A percentile compares a stretch with the other conserved stretches of the same genome.
Conservation (phyloP, 2,888 invertebrate genomes). For the Gari tellinella region DNA sequence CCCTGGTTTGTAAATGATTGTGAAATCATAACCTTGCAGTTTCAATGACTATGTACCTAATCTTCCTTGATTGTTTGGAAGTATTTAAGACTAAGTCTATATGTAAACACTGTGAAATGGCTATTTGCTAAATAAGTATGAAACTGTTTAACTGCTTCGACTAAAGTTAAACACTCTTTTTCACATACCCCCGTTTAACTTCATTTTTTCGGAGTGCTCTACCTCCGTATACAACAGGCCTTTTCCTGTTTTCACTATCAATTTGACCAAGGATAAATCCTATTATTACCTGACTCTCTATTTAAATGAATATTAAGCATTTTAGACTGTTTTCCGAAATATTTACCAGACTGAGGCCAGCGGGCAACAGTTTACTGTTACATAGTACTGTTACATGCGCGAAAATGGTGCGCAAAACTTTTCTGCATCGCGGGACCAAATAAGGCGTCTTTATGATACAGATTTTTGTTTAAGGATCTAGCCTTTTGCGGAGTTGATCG, state of each 20-base stretch:
- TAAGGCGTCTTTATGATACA: no score
- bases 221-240: slow-evolving; percentile 52
- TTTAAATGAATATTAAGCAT: no score
- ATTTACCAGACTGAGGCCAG: no score
- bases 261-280: slow-evolving; percentile 57
- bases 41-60: slow-evolving; percentile 50
- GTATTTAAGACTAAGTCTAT: slow-evolving; percentile 41
- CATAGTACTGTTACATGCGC: no score
- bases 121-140: slow-evolving; percentile 36
- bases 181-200: slow-evolving; percentile 41
- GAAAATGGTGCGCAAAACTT: no score
- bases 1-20: not conserved
- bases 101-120: slow-evolving; percentile 49
- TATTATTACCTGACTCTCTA: no score
- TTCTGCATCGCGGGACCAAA: no score
- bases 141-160: slow-evolving; percentile 51
- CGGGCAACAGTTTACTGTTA: no score
- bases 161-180: slow-evolving; percentile 53
- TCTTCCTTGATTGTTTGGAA: slow-evolving; percentile 47
- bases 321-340: no score
- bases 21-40: slow-evolving; percentile 55
- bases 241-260: slow-evolving; percentile 28
- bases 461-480: no score
- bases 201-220: slow-evolving; percentile 36
- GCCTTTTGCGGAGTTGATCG: no score